phyloP scores from a whole-genome alignment of 2,888 invertebrate genomes.

The Diarsia mendica region DNA sequence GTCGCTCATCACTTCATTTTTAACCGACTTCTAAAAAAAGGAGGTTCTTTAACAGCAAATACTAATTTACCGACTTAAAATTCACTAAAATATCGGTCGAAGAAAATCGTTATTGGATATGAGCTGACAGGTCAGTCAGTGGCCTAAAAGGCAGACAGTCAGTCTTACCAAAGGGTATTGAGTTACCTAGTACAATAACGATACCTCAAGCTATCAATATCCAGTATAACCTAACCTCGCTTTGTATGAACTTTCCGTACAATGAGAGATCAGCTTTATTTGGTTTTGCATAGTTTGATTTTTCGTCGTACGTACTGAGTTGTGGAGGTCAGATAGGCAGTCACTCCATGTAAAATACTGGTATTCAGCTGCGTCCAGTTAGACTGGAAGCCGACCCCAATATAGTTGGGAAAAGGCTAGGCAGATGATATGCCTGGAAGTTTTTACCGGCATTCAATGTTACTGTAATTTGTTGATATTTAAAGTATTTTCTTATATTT shows the following conservation, averaged over 20 bases:
- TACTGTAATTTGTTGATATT: slow-evolving; percentile 4
- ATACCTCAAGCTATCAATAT: no score
- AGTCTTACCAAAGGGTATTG: neutral
- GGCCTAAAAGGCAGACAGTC: neutral
- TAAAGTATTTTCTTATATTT: neutral
- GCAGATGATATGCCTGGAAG: neutral
- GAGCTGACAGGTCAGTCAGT: neutral
- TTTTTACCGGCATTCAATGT: slow-evolving; percentile 3
- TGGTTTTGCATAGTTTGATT: no score
- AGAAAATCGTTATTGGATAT: slow-evolving; percentile 1
- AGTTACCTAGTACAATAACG: neutral
- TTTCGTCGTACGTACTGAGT: neutral
- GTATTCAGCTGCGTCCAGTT: neutral
- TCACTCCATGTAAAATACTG: neutral
- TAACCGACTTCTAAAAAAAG: no score
- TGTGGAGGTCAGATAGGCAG: neutral
- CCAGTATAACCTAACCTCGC: no score
- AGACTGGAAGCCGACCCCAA: neutral
- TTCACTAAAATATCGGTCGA: slow-evolving; percentile 38
- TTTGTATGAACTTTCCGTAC: no score
- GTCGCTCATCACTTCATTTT: slow-evolving; percentile 63
- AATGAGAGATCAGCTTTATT: no score
- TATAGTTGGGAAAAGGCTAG: neutral
- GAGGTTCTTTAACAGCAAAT: neutral
- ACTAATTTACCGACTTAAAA: neutral